These are phyloP conservation scores for Threskiornis aethiopicus DNA, from an alignment of 2,797 vertebrate genomes.

Conservation along the genomic window DNA sequence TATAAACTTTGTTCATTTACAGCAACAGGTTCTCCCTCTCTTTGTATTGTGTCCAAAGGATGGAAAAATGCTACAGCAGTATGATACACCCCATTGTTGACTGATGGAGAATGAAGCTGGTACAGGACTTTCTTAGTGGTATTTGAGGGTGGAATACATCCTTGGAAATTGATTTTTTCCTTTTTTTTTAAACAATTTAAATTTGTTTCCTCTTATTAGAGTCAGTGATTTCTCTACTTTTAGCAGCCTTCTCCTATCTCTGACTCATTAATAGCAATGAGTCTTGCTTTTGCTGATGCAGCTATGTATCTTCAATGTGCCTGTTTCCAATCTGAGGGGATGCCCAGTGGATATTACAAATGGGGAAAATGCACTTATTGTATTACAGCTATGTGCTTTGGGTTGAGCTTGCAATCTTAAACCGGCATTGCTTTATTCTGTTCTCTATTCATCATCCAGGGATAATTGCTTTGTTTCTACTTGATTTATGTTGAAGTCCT, in stretches of 20 bases:
- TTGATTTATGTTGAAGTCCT: slow-evolving; percentile 13
- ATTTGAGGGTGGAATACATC: slow-evolving; percentile 50
- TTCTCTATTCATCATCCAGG: slow-evolving; percentile 52
- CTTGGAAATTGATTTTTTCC: neutral
- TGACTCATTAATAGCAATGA: slow-evolving; percentile 64
- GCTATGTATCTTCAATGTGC: slow-evolving; percentile 19
- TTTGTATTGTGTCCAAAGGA: slow-evolving; percentile 74
- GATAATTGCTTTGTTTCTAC: slow-evolving; percentile 26
- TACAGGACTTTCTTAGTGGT: slow-evolving; percentile 69
- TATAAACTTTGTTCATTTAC: slow-evolving; percentile 2
- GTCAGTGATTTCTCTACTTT: slow-evolving; percentile 70
- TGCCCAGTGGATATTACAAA: neutral
- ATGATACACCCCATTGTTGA: slow-evolving; percentile 65
- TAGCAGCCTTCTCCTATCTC: slow-evolving; percentile 82
- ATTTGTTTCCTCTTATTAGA: slow-evolving; percentile 21
- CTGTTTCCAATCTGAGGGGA: slow-evolving; percentile 1
- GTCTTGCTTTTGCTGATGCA: slow-evolving; percentile 64
- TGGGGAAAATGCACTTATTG: neutral
- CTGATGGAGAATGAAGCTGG: slow-evolving; percentile 53
- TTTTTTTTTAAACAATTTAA: neutral
- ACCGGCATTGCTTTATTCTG: slow-evolving; percentile 37
- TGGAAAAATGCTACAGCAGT: slow-evolving; percentile 61
- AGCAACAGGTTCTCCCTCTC: slow-evolving; percentile 49
- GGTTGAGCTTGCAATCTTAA: slow-evolving; percentile 28
- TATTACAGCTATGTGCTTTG: slow-evolving; percentile 21